Conservation (phyloP, 2,113 vertebrate species). For the Gymnogyps californianus region DNA sequence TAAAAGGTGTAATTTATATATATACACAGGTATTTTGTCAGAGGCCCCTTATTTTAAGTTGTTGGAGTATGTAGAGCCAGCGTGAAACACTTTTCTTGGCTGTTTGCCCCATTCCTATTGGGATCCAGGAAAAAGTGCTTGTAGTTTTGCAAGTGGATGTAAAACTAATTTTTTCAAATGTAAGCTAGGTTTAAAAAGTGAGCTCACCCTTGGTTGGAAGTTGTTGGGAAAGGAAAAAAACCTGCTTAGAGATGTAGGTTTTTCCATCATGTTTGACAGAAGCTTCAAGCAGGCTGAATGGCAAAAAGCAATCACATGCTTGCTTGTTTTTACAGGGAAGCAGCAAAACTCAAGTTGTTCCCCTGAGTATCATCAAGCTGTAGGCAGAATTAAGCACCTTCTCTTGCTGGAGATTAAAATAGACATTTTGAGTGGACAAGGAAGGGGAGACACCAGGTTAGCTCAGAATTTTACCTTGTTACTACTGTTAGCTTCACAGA, state of each 20-base stretch:
- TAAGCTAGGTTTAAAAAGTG: neutral
- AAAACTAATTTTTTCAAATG: neutral
- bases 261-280: neutral
- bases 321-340: neutral
- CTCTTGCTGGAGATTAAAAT: neutral
- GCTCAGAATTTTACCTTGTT: neutral
- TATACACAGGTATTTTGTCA: neutral
- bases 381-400: neutral
- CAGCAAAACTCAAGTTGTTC: neutral
- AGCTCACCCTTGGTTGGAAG: neutral
- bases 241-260: neutral
- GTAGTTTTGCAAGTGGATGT: neutral
- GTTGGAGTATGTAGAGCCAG: neutral
- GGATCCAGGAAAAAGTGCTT: neutral
- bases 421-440: neutral
- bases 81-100: neutral
- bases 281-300: neutral
- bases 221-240: neutral
- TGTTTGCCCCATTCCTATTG: neutral
- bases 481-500: neutral
- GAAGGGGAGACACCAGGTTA: neutral
- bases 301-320: neutral
- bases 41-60: neutral
- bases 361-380: neutral
- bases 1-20: slow-evolving; percentile 23